A percentile compares a stretch with the other conserved stretches of the same genome.
phyloP scores from a whole-genome alignment of 37 sponge, comb jelly and placozoan genomes.

The Eunapius fragilis region DNA sequence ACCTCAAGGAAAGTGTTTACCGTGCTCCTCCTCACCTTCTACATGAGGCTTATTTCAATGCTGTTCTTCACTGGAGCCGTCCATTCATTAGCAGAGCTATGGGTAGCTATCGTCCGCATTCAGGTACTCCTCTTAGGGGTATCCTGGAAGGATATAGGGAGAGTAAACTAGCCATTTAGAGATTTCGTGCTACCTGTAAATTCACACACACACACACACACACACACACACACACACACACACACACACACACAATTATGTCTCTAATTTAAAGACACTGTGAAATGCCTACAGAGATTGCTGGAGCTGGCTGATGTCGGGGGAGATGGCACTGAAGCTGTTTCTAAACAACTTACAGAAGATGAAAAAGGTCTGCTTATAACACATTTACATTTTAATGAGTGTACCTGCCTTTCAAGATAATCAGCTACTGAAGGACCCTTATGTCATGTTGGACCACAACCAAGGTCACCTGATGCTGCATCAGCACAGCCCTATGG shows the following conservation, averaged over 20 bases:
- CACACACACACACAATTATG: neutral
- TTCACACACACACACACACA: neutral
- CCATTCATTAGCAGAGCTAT: conserved; percentile 10
- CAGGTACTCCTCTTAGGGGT: conserved; percentile 11
- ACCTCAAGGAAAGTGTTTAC: conserved; percentile 45
- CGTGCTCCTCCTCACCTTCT: conserved; percentile 17
- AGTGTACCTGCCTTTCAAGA: neutral
- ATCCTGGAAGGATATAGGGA: too few relatives aligned
- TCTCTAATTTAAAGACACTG: neutral
- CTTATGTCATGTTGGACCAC: neutral
- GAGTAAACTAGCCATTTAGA: neutral
- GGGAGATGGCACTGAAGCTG: neutral
- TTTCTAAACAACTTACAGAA: neutral
- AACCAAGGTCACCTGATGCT: too few relatives aligned
- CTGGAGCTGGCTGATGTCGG: neutral
- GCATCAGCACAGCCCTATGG: neutral
- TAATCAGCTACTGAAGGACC: neutral
- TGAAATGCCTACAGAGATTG: neutral
- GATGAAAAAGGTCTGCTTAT: neutral
- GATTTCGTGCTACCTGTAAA: too few relatives aligned
- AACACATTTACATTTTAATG: neutral
- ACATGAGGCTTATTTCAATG: neutral
- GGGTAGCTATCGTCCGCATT: conserved; percentile 33
- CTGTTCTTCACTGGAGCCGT: neutral
- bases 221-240: too few relatives aligned